Conservation (phyloP, 2,113 vertebrate species). For the Nymphicus hollandicus region DNA sequence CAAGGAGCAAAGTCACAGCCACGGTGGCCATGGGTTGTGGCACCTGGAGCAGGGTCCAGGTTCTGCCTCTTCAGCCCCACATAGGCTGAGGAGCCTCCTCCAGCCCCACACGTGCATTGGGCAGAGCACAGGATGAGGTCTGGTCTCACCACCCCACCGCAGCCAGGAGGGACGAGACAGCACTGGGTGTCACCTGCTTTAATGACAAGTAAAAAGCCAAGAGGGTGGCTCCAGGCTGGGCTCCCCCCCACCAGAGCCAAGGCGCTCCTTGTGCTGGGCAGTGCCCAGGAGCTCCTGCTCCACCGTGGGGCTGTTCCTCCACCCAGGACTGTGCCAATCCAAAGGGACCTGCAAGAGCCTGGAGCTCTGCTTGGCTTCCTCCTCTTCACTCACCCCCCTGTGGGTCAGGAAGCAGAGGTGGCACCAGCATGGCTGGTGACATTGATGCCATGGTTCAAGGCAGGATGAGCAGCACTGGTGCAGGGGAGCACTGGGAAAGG, state of each 20-base stretch:
- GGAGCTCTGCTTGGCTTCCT: background rate
- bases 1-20: background rate
- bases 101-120: background rate
- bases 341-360: background rate
- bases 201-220: background rate
- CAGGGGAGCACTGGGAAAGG: background rate
- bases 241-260: background rate
- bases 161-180: background rate
- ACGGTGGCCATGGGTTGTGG: fast-evolving
- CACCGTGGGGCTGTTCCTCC: background rate
- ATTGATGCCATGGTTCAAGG: fast-evolving
- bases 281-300: background rate
- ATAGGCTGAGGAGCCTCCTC: background rate
- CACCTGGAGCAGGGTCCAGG: background rate
- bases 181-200: background rate
- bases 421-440: fast-evolving
- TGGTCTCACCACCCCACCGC: background rate
- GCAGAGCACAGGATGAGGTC: background rate
- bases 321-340: background rate
- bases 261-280: background rate
- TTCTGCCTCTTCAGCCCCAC: background rate
- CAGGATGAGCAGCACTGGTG: fast-evolving
- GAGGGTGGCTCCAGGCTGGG: background rate
- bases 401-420: background rate
- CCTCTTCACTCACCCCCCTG: fast-evolving